Evolutionary conservation across 2,113 vertebrate species (phyloP).

Genomic region (Chascanopsetta lugubris): DNA sequence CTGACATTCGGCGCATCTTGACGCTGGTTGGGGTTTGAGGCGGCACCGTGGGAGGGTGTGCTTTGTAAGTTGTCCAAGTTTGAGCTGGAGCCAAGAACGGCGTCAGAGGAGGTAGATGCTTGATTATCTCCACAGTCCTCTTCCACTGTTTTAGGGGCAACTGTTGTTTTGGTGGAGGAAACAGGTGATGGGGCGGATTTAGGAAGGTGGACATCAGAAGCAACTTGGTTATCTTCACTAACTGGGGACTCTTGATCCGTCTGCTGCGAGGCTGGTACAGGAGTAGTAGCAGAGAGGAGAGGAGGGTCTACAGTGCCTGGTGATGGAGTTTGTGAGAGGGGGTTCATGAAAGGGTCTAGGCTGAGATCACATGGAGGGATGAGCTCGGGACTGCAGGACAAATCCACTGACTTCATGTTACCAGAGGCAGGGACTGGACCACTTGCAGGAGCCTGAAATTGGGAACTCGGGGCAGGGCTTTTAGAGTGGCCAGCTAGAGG

Average conservation of each 20-base stretch:
- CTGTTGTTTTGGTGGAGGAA: slow-evolving; percentile 56
- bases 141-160: slow-evolving; percentile 31
- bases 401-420: slow-evolving; percentile 40
- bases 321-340: slow-evolving; percentile 55
- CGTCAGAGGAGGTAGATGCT: slow-evolving; percentile 52
- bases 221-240: slow-evolving; percentile 44
- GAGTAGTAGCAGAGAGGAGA: slow-evolving; percentile 68
- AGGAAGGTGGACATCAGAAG: slow-evolving; percentile 7
- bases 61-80: slow-evolving; percentile 78
- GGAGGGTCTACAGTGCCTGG: slow-evolving; percentile 65
- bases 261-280: slow-evolving; percentile 39
- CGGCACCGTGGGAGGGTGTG: slow-evolving; percentile 55
- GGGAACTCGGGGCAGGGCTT: slow-evolving; percentile 41
- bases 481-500: slow-evolving; percentile 41
- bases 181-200: slow-evolving; percentile 43
- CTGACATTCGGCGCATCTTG: slow-evolving; percentile 48
- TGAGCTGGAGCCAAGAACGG: slow-evolving; percentile 54
- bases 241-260: slow-evolving; percentile 27
- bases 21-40: slow-evolving; percentile 71
- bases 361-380: slow-evolving; percentile 73
- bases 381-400: slow-evolving; percentile 69
- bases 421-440: slow-evolving; percentile 24
- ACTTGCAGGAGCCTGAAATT: slow-evolving; percentile 44
- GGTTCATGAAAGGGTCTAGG: slow-evolving; percentile 70
- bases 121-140: slow-evolving; percentile 52